A percentile compares a stretch with the other conserved stretches of the same genome.
phyloP scores from a whole-genome alignment of 2,888 invertebrate species.

The Himalopsyche japonica region DNA sequence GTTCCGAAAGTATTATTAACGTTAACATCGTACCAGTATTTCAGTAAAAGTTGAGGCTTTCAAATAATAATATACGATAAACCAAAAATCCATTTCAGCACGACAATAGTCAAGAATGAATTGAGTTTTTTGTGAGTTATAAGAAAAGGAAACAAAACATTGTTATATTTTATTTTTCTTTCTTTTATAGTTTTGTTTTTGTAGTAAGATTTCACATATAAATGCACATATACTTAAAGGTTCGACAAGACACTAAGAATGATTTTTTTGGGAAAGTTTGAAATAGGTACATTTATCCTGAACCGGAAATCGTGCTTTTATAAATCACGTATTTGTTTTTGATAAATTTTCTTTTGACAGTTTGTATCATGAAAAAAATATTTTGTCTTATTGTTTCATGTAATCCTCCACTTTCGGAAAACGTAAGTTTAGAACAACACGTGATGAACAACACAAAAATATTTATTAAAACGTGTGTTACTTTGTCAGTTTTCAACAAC shows the following conservation, averaged over 20 bases:
- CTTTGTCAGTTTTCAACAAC: too few relatives aligned
- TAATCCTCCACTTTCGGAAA: not conserved
- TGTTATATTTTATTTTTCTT: conserved; percentile 5
- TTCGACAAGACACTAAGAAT: not conserved
- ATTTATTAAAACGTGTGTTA: too few relatives aligned
- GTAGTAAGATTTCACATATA: not conserved
- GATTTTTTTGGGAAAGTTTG: not conserved
- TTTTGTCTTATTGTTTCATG: not conserved
- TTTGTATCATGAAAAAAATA: not conserved
- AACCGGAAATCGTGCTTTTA: not conserved
- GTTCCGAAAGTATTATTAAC: not conserved
- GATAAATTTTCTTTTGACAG: not conserved
- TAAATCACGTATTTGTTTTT: not conserved
- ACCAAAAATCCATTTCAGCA: not conserved
- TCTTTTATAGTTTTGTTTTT: conserved; percentile 18
- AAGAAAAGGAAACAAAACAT: not conserved
- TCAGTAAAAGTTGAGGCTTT: not conserved
- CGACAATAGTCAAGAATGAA: not conserved
- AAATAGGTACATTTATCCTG: not conserved
- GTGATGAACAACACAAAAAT: too few relatives aligned
- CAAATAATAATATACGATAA: not conserved
- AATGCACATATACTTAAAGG: not conserved
- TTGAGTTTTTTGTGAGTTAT: not conserved
- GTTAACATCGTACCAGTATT: not conserved
- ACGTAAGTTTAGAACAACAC: too few relatives aligned